A percentile compares a stretch with the other conserved stretches of the same genome.
These are phyloP conservation scores for Hyles euphorbiae DNA, from an alignment of 1,140 invertebrate species.

Conservation along the genomic window DNA sequence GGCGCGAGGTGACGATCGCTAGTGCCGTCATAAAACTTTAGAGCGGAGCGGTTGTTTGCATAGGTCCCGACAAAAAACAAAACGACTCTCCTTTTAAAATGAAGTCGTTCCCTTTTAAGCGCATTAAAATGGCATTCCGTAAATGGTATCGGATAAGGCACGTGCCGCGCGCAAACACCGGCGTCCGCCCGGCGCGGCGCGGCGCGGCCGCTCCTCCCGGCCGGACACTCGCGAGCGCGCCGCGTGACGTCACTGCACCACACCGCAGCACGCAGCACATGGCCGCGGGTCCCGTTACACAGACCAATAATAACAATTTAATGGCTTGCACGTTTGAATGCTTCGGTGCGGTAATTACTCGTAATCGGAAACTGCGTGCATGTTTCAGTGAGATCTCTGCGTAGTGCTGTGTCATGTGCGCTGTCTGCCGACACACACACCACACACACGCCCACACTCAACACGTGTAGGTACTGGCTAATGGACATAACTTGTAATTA, in stretches of 20 bases:
- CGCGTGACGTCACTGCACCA: neutral
- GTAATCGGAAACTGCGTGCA: slow-evolving; percentile 1
- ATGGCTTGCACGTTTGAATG: neutral
- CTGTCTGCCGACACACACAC: neutral
- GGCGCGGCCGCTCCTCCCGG: slow-evolving; percentile 6
- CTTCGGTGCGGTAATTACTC: slow-evolving; percentile 4
- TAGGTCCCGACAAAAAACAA: slow-evolving; percentile 48
- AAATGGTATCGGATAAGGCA: slow-evolving; percentile 61
- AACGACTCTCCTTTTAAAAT: slow-evolving; percentile 41
- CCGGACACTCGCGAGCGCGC: neutral
- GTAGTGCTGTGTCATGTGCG: neutral
- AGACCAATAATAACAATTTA: neutral
- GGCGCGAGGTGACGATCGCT: slow-evolving; percentile 3
- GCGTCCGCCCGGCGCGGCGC: slow-evolving; percentile 5
- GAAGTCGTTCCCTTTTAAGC: slow-evolving; percentile 54
- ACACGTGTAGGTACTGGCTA: too few relatives aligned
- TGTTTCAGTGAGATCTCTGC: neutral
- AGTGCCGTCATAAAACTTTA: neutral
- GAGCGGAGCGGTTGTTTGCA: slow-evolving; percentile 36
- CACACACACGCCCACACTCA: neutral
- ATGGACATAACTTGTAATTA: too few relatives aligned
- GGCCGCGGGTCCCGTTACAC: slow-evolving; percentile 21
- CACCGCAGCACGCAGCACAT: slow-evolving; percentile 10
- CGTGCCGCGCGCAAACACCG: slow-evolving; percentile 35
- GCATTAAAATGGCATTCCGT: slow-evolving; percentile 60